Percentiles rank a stretch among this genome's conserved stretches.
phyloP scores from a whole-genome alignment of 1,140 invertebrate species.

The Aphaenogaster floridana region DNA sequence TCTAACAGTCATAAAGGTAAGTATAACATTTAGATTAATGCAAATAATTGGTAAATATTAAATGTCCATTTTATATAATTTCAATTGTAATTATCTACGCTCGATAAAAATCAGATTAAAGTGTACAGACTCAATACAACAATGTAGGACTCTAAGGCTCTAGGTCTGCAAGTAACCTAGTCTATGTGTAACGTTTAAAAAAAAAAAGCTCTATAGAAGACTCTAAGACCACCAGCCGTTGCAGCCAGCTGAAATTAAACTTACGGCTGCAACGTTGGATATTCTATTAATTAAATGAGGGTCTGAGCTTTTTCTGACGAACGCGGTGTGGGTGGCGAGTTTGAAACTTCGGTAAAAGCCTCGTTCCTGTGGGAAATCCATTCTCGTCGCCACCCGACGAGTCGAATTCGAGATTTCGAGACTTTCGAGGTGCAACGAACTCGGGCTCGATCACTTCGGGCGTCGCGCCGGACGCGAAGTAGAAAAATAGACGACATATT shows the following conservation, averaged over 20 bases:
- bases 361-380: slow-evolving; percentile 49
- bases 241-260: slow-evolving; percentile 15
- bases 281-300: slow-evolving; percentile 57
- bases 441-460: slow-evolving; percentile 7
- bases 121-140: background rate
- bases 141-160: background rate
- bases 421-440: slow-evolving; percentile 52
- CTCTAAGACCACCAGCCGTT: background rate
- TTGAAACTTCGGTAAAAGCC: slow-evolving; percentile 42
- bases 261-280: background rate
- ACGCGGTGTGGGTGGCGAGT: slow-evolving; percentile 2
- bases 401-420: slow-evolving; percentile 19
- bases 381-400: background rate
- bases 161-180: background rate
- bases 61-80: background rate
- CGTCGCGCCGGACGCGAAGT: background rate
- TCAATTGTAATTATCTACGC: background rate
- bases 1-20: background rate
- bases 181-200: background rate
- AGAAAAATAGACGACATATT: slow-evolving; percentile 48
- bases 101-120: background rate
- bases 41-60: slow-evolving; percentile 22
- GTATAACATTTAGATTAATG: background rate
- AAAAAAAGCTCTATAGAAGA: background rate
- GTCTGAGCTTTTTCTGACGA: slow-evolving; percentile 18